Conservation (phyloP, 2,113 vertebrate species). For the Progne subis region DNA sequence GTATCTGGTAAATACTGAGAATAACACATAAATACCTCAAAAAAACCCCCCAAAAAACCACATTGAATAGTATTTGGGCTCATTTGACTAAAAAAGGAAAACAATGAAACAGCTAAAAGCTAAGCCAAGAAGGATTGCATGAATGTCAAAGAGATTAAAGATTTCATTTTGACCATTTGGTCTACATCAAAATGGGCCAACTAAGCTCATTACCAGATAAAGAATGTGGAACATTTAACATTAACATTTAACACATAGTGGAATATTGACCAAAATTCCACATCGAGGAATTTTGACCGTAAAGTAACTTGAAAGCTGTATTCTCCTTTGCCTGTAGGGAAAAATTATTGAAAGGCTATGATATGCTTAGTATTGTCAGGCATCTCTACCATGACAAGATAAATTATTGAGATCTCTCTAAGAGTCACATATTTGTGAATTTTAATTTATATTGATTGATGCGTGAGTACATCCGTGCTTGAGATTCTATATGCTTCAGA, state of each 20-base stretch:
- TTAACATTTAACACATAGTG: background rate
- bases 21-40: background rate
- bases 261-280: background rate
- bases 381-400: background rate
- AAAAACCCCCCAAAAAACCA: background rate
- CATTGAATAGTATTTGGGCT: background rate
- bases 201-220: background rate
- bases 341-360: background rate
- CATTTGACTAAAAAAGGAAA: background rate
- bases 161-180: conserved; percentile 1
- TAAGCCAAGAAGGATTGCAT: background rate
- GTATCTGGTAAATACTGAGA: background rate
- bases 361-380: background rate
- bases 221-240: background rate
- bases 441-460: background rate
- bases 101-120: background rate
- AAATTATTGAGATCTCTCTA: background rate
- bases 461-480: background rate
- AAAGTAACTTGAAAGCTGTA: background rate
- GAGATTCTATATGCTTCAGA: background rate
- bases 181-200: background rate
- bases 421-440: background rate
- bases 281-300: background rate
- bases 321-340: background rate
- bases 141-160: background rate